phyloP scores from a whole-genome alignment of 2,888 invertebrate genomes.

The Endotricha flammealis region DNA sequence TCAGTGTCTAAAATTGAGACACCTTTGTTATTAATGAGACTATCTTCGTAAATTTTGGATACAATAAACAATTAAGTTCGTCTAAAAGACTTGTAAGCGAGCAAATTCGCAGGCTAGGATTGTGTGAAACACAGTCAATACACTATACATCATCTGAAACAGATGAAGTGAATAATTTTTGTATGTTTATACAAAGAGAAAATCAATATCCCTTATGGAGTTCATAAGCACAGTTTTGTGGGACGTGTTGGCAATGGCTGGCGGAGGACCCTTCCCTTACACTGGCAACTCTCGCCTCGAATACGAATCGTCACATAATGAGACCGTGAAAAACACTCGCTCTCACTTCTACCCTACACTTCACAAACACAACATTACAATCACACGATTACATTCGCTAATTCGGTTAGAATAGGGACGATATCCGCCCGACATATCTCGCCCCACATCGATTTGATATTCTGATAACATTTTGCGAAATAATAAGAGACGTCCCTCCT shows the following conservation, averaged over 20 bases:
- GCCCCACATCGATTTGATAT: conserved; percentile 58
- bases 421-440: conserved; percentile 22
- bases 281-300: conserved; percentile 47
- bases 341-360: conserved; percentile 45
- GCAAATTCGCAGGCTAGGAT: no score
- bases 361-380: conserved; percentile 25
- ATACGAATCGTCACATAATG: conserved; percentile 71
- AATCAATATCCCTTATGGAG: conserved; percentile 46
- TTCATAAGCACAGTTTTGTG: conserved; percentile 39
- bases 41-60: no score
- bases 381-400: conserved; percentile 37
- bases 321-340: conserved; percentile 71
- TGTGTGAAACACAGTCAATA: no score
- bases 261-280: conserved; percentile 28
- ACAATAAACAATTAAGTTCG: no score
- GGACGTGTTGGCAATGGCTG: conserved; percentile 30
- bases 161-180: conserved; percentile 11
- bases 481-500: conserved; percentile 56
- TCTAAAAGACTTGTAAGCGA: no score
- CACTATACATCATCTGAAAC: conserved; percentile 4
- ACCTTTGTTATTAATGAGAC: no score
- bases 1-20: no score
- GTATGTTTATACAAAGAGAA: conserved; percentile 20
- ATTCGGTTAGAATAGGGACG: conserved; percentile 25
- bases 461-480: conserved; percentile 66